Base-by-base conservation (phyloP, 2,888 invertebrate species). In the Coleophora deauratella region DNA sequence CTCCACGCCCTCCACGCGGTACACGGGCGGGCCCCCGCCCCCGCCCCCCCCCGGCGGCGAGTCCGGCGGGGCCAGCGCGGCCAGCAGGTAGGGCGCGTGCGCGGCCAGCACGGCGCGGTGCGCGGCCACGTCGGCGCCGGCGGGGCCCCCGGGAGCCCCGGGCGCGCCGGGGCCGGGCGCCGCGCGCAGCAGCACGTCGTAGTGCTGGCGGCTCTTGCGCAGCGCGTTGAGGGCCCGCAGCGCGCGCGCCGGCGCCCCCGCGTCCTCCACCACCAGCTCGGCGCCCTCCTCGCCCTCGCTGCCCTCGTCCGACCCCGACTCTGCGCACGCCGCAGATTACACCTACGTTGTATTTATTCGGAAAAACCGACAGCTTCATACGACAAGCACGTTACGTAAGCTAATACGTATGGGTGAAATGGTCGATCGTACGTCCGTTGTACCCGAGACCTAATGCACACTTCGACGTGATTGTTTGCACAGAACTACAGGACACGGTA, bases 131-230 rank as follows among this genome's bases (percentile, higher is more conserved):
- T 61, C n/a, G 37, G 51, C 59, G 15, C 74, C 77, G 80, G n/a
- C 8, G 33, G 33, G n/a, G n/a, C n/a, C n/a, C n/a, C n/a, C n/a
- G n/a, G 9, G 33, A 10, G 1, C 10, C 8, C 12, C 21, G 21
- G 21, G 34, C 55, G 49, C 62, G 77, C 79, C 44, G 59, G 21
- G 3, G 31, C 31, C 72, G 44, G 86, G 86, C 82, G 88, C 88
- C 65, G 93, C 94, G 72, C 93, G 91, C 59, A 96, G 87, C 62
- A 92, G 88, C 56, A 93, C 93, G 84, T 96, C 96, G 82, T 93
- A 96, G 78, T 96, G 94, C 69, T 95, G 93, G 43, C 91, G 90
- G 70, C 93, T 92, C 76, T 93, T 93, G 59, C 94, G 88, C 89
- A 95, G 90, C 81, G 90, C 91, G 81, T 93, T 92, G 52, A 95